Conservation (phyloP, 2,113 vertebrate species). For the Mesocricetus auratus region DNA sequence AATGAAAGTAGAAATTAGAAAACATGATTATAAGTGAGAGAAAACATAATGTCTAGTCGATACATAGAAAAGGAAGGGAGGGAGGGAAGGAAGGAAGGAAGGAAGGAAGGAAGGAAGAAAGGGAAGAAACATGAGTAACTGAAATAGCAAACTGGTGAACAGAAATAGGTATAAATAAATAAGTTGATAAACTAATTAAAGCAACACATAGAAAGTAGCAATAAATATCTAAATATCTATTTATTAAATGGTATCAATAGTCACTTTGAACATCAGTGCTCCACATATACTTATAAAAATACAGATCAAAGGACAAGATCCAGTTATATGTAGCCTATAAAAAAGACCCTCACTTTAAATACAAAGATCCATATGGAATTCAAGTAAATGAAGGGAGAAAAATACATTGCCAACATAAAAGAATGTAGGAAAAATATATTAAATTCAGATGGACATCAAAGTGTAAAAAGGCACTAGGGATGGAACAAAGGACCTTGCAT, state of each 20-base stretch:
- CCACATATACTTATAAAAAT: neutral
- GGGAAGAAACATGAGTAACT: neutral
- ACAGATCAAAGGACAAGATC: neutral
- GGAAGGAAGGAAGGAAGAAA: neutral
- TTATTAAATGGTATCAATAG: neutral
- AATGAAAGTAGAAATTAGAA: neutral
- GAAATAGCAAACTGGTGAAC: neutral
- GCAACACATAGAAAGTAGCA: neutral
- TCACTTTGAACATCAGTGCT: neutral
- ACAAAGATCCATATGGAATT: neutral
- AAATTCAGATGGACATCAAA: neutral
- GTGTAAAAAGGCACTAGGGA: neutral
- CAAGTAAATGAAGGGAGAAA: neutral
- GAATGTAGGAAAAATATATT: neutral
- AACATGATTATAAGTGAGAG: neutral
- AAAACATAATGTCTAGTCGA: neutral
- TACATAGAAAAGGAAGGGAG: too few relatives aligned
- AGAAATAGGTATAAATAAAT: neutral
- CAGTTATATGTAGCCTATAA: neutral
- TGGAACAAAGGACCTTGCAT: neutral
- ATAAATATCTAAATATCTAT: neutral
- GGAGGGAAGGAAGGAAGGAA: too few relatives aligned
- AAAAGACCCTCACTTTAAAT: neutral
- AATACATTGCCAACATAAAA: neutral
- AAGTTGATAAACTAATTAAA: neutral